phyloP scores from a whole-genome alignment of 2,888 invertebrate species.

The Drymonia ruficornis region DNA sequence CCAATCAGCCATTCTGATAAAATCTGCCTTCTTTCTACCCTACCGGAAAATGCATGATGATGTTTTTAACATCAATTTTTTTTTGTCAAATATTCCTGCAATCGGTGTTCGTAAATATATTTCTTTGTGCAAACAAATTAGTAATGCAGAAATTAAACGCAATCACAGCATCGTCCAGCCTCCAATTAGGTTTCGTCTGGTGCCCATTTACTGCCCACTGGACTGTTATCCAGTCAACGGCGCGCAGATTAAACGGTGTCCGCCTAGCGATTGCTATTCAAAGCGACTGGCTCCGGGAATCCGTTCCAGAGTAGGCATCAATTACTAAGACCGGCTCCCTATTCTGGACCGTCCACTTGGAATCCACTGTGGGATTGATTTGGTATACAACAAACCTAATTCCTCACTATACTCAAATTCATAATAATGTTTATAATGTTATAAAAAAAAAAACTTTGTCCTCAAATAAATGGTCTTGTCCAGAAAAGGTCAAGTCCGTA shows the following conservation, averaged over 20 bases:
- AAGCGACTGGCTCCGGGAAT: constrained; percentile 11
- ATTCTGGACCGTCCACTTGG: constrained; percentile 1
- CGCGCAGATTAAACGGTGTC: constrained; percentile 16
- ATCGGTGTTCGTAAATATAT: no score
- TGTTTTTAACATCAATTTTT: no score
- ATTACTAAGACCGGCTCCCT: constrained; percentile 14
- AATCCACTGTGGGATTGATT: neutral
- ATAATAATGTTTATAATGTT: no score
- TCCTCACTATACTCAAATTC: no score
- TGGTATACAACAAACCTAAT: neutral
- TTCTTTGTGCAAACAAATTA: neutral
- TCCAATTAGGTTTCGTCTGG: neutral
- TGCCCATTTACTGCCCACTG: constrained; percentile 1
- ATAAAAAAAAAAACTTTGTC: no score
- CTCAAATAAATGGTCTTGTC: no score
- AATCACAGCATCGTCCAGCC: constrained; percentile 26
- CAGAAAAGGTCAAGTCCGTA: no score
- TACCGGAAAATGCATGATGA: no score
- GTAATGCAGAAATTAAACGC: neutral
- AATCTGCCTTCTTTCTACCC: no score
- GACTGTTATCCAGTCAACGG: constrained; percentile 12
- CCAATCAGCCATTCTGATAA: no score
- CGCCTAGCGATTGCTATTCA: constrained; percentile 8
- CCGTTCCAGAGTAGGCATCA: constrained; percentile 12
- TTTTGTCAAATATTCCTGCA: no score